Evolutionary conservation across 2,113 vertebrate genomes (phyloP).

Genomic region (Strix aluco): DNA sequence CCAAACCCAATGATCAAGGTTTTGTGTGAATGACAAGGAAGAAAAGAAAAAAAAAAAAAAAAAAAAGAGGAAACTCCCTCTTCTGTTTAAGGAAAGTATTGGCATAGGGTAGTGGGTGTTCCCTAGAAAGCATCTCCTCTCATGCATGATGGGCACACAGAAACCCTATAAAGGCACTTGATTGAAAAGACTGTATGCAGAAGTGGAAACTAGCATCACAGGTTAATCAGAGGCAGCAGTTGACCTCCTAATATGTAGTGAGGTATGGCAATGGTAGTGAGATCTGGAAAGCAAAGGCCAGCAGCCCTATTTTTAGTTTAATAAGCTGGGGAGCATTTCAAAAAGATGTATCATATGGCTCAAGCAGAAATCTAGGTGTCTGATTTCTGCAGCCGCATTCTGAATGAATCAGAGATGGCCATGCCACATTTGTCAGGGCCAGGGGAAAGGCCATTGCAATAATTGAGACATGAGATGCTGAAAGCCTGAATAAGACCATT

Average conservation of each 20-base stretch:
- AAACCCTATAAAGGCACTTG: background rate
- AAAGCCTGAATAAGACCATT: background rate
- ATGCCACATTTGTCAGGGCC: background rate
- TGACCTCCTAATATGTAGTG: background rate
- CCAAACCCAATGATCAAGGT: background rate
- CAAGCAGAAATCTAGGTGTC: background rate
- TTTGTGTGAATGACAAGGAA: background rate
- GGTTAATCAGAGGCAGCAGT: background rate
- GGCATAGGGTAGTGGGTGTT: background rate
- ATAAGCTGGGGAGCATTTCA: background rate
- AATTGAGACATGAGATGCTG: background rate
- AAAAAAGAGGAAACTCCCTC: fast-evolving
- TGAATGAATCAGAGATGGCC: background rate
- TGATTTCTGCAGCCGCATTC: background rate
- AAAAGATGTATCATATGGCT: background rate
- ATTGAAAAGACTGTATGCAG: background rate
- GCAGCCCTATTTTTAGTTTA: background rate
- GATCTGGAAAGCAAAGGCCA: background rate
- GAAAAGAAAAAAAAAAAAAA: background rate
- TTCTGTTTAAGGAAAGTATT: background rate
- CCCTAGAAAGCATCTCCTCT: background rate
- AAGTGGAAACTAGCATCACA: background rate
- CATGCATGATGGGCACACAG: background rate
- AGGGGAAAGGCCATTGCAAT: background rate
- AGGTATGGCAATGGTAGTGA: background rate